These are phyloP conservation scores for Plutella xylostella DNA, from an alignment of 2,888 invertebrate genomes.

Conservation along the genomic window DNA sequence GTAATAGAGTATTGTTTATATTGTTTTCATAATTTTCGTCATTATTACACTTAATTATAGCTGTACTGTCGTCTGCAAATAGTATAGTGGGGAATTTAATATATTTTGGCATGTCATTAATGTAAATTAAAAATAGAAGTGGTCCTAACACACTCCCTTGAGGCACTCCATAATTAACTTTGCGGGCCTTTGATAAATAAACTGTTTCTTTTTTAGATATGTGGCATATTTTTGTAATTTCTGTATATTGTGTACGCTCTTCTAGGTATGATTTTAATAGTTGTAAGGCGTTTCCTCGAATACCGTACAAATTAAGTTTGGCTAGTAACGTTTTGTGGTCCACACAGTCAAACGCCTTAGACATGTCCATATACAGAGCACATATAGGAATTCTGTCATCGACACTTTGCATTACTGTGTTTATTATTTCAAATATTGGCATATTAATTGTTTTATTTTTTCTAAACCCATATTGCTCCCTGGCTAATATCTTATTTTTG, in stretches of 20 bases:
- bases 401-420: neutral
- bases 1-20: neutral
- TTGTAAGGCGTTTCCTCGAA: neutral
- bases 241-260: neutral
- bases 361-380: neutral
- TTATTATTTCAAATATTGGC: neutral
- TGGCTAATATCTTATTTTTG: slow-evolving; percentile 1
- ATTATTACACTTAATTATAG: neutral
- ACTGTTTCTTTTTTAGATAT: neutral
- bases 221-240: neutral
- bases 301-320: neutral
- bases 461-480: neutral
- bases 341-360: slow-evolving; percentile 1
- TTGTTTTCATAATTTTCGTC: neutral
- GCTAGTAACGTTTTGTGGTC: neutral
- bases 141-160: slow-evolving; percentile 1
- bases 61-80: neutral
- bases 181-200: neutral
- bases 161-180: neutral
- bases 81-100: neutral
- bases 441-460: neutral
- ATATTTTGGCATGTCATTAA: no score
- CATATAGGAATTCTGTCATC: neutral
- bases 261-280: neutral
- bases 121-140: no score